Evolutionary conservation across 2,113 vertebrate species (phyloP).

Genomic region (Herpailurus yagouaroundi): DNA sequence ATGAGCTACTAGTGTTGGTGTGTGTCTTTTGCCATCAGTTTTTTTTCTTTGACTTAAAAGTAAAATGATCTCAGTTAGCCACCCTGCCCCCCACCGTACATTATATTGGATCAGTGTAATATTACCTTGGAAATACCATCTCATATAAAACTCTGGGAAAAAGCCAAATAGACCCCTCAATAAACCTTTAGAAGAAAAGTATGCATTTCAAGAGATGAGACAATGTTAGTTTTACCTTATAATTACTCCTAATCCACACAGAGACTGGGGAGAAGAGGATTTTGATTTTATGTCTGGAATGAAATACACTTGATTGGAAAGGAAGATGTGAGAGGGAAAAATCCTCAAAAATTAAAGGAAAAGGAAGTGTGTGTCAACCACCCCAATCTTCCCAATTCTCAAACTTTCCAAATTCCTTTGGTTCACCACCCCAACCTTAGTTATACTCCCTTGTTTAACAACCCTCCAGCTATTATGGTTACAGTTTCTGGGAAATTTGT

Average conservation of each 20-base stretch:
- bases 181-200: constrained; percentile 42
- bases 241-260: constrained; percentile 56
- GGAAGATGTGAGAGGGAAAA: not conserved
- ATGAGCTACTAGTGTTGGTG: not conserved
- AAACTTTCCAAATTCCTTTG: constrained; percentile 70
- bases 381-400: not conserved
- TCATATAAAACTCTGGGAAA: constrained; percentile 30
- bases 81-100: not conserved
- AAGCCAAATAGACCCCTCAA: not conserved
- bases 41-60: not conserved
- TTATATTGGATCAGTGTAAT: constrained; percentile 11
- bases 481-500: constrained; percentile 64
- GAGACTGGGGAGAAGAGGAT: not conserved
- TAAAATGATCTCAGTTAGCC: not conserved
- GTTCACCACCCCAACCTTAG: constrained; percentile 35
- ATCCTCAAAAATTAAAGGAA: constrained; percentile 45
- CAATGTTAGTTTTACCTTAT: constrained; percentile 3
- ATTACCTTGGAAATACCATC: constrained; percentile 28
- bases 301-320: constrained; percentile 33
- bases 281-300: constrained; percentile 55
- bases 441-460: constrained; percentile 25
- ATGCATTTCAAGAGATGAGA: not conserved
- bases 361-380: constrained; percentile 24
- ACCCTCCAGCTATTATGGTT: constrained; percentile 8
- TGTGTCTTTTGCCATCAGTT: not conserved